Evolutionary conservation across 2,797 vertebrate species (phyloP).

Genomic region (Protosalanx chinensis): DNA sequence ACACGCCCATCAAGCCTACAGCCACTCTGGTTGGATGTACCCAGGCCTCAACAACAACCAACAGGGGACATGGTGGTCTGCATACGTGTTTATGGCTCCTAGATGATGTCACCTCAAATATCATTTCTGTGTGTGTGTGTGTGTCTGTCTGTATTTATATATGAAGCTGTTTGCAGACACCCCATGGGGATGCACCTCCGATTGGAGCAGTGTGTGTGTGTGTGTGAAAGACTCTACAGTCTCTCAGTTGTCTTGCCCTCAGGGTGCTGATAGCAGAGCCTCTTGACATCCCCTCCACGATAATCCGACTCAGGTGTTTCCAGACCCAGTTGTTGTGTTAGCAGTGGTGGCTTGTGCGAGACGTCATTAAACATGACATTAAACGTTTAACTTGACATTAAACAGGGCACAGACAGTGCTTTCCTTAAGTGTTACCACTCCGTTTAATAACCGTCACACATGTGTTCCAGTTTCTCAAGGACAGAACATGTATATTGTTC

Average conservation of each 20-base stretch:
- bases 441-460: constrained; percentile 23
- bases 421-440: constrained; percentile 24
- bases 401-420: neutral
- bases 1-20: neutral
- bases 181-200: constrained; percentile 28
- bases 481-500: neutral
- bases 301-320: constrained; percentile 68
- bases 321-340: constrained; percentile 13
- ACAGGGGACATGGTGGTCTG: neutral
- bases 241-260: constrained; percentile 63
- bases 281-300: constrained; percentile 39
- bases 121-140: constrained; percentile 28
- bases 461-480: constrained; percentile 22
- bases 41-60: neutral
- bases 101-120: neutral
- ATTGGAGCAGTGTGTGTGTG: neutral
- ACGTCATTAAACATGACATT: too few relatives aligned
- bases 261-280: constrained; percentile 57
- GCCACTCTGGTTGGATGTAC: neutral
- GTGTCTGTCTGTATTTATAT: constrained; percentile 14
- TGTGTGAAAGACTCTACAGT: constrained; percentile 32
- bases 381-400: neutral
- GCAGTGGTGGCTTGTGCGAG: constrained; percentile 3
- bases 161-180: constrained; percentile 25
- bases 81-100: neutral